phyloP scores from a whole-genome alignment of 2,113 vertebrate genomes.

The Phaethornis superciliosus region DNA sequence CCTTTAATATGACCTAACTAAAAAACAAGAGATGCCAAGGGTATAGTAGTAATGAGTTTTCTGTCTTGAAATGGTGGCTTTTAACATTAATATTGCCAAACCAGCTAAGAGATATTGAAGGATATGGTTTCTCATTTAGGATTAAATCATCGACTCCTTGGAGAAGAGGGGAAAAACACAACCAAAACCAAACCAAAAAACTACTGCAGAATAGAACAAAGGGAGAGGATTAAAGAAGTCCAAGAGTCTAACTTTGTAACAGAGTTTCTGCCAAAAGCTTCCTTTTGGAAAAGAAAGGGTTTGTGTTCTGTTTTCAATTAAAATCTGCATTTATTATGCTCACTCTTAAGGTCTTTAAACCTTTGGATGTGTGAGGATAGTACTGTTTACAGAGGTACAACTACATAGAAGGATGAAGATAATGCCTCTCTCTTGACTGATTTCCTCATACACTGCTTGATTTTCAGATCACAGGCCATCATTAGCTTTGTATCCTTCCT shows the following conservation, averaged over 20 bases:
- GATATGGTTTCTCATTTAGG: neutral
- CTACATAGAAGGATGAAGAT: neutral
- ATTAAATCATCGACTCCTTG: neutral
- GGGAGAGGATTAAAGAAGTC: neutral
- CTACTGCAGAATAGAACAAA: neutral
- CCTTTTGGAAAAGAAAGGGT: neutral
- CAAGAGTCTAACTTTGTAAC: neutral
- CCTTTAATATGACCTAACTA: neutral
- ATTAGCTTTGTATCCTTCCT: neutral
- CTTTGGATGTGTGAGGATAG: neutral
- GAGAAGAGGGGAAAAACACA: neutral
- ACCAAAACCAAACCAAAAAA: neutral
- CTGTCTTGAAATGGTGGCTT: neutral
- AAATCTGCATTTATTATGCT: neutral
- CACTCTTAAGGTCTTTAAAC: neutral
- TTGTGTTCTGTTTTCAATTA: neutral
- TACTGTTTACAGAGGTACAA: neutral
- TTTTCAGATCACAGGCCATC: neutral
- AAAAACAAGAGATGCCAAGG: neutral
- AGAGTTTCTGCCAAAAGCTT: neutral
- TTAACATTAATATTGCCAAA: neutral
- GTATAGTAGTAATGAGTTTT: neutral
- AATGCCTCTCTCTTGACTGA: neutral
- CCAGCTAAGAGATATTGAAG: neutral
- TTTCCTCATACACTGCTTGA: fast-evolving